Evolutionary conservation across 1,140 invertebrate genomes (phyloP), one percentile per base, ranked within the genome.

Genomic region (Amphibalanus amphitrite): DNA sequence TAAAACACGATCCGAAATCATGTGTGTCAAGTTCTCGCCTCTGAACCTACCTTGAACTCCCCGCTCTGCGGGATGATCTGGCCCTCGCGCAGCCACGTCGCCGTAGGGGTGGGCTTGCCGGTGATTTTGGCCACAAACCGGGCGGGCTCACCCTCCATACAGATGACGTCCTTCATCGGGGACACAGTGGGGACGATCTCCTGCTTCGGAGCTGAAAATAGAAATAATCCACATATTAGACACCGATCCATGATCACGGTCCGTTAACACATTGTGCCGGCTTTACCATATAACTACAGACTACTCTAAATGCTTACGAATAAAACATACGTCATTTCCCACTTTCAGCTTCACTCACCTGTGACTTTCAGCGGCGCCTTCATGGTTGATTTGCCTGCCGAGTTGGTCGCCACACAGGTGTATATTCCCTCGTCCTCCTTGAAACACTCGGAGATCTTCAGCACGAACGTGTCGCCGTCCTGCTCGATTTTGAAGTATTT

Each of bases 401-500:
- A 85, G 80, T 94, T 97, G 71, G 88, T 87, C 3, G 90, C 91
- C 29, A 93, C 86, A 77, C 92, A 95, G 80, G 91, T 91, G 78
- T 95, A 96, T 38, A 86, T 85, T 10, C 92, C 93, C 81, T 95
- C 92, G 77, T 96, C 93, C 82, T 96, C 93, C n/a, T 92, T 92
- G 85, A 95, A 95, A 40, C 91, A 92, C 83, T 96, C 91, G 0
- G 90, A 90, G 75, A 95, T 93, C 75, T 86, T 87, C 25, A 97
- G 82, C 29, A 88, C 91, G 77, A 90, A 92, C 30, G 86, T 84
- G 76, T 95, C 93, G 47, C 89, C 91, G 73, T 93, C 88, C 75
- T 90, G 87, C 25, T 87, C 87, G 91, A 97, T 97, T 83, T 93
- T 91, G 88, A 97, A 96, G 80, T 97, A 97, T 78, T 95, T 93